A percentile compares a stretch with the other conserved stretches of the same genome.
phyloP scores from a whole-genome alignment of 2,797 vertebrate species.

The Anabas testudineus region DNA sequence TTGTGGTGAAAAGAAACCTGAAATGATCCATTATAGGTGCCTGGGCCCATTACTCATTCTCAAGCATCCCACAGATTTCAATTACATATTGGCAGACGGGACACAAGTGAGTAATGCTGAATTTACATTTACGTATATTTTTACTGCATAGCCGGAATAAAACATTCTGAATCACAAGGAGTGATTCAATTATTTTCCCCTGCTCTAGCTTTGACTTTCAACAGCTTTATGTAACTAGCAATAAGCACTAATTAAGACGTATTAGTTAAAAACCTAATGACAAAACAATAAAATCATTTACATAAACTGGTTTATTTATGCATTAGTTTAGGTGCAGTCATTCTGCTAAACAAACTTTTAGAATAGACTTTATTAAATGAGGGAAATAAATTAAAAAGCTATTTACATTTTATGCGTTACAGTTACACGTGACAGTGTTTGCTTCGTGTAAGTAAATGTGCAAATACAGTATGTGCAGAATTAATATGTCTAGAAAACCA shows the following conservation, averaged over 20 bases:
- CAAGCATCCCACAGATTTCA: conserved; percentile 53
- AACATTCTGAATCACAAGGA: conserved; percentile 8
- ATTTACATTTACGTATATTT: conserved; percentile 40
- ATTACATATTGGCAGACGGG: conserved; percentile 31
- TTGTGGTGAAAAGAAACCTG: conserved; percentile 64
- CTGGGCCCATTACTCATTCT: conserved; percentile 58
- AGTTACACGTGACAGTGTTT: no score
- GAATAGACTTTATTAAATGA: background rate
- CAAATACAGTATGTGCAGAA: background rate
- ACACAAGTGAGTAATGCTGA: conserved; percentile 33
- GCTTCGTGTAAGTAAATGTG: background rate
- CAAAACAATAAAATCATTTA: background rate
- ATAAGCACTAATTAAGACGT: background rate
- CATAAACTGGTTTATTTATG: background rate
- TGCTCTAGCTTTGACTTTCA: background rate
- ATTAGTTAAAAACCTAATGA: background rate
- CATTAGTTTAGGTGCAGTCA: background rate
- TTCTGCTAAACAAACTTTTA: background rate
- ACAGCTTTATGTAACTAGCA: background rate
- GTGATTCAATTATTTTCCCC: background rate
- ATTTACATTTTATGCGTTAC: background rate
- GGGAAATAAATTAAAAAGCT: background rate
- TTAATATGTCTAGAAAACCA: background rate
- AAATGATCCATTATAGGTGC: conserved; percentile 56
- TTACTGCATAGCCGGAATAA: conserved; percentile 14